Evolutionary conservation across 2,888 invertebrate species (phyloP), one percentile per base, ranked within the genome.

Genomic region (Tenthredo scrophulariae): DNA sequence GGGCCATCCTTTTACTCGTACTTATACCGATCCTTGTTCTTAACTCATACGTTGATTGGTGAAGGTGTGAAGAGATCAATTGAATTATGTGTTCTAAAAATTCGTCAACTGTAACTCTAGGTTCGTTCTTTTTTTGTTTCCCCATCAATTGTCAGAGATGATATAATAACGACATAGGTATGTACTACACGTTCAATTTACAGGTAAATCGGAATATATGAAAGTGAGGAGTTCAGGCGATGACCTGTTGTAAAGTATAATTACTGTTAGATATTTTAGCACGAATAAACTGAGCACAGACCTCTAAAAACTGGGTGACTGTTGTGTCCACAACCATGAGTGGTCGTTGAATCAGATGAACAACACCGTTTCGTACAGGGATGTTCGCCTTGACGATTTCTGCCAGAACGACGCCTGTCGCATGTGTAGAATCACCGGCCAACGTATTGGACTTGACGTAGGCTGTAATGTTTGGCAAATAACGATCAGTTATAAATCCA

Each of bases 311-410:
- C 92, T 98, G 96, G 88, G 96, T 96, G 87, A 98, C 96, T 4
- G 97, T 97, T n/a, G 97, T 97, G 91, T 98, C 98, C 83, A 98
- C 97, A 85, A 98, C 96, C 97, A 98, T 98, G 22, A 98, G 94
- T 0, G 98, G 98, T 87, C 97, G 96, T 90, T 98, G 97, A 88
- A 98, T 98, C 87, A 99, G 95, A 94, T 99, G 98, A 5, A 98
- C 96, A 0, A 98, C 98, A 50, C 98, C 98, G 91, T 98, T 98
- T 91, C 96, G 96, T 43, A 98, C 97, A 0, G 98, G 98, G 88
- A 98, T 98, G 93, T 98, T 98, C 50, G 97, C 97, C 91, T 96
- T 96, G 10, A 98, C 96, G 87, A 98, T 97, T 93, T 98, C 97
- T 0, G 98, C 97, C 87, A 98, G 93, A 0, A 98, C 98, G 3